Conservation (phyloP, 2,113 vertebrate species). For the Phalacrocorax brasilianus region DNA sequence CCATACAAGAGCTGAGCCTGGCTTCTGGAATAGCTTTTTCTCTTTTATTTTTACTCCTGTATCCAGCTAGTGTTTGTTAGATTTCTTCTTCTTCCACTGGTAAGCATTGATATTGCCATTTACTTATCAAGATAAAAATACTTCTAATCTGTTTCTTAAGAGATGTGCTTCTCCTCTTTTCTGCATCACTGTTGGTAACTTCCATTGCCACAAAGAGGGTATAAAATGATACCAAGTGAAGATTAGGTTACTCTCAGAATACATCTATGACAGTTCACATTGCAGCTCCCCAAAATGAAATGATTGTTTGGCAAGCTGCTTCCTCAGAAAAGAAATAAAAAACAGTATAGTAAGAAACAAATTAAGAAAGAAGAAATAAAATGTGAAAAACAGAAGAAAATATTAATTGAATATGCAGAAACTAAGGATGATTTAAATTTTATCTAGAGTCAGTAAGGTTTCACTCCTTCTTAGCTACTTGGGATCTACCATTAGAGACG, state of each 20-base stretch:
- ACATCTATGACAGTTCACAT: not conserved
- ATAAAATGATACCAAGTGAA: not conserved
- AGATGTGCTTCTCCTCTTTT: not conserved
- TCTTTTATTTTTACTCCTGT: not conserved
- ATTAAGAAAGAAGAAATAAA: not conserved
- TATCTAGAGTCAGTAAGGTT: not conserved
- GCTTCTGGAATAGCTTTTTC: not conserved
- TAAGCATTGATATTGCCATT: not conserved
- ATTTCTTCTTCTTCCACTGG: not conserved
- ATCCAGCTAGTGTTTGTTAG: not conserved
- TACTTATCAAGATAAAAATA: not conserved
- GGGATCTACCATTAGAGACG: not conserved
- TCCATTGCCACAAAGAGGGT: not conserved
- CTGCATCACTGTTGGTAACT: not conserved
- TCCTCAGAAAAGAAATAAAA: not conserved
- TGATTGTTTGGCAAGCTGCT: not conserved
- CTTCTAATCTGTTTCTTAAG: not conserved
- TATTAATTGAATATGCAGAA: not conserved
- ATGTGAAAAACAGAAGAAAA: not conserved
- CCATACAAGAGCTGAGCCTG: not conserved
- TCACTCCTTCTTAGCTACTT: not conserved
- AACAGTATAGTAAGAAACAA: not conserved
- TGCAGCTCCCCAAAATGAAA: not conserved
- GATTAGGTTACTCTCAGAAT: not conserved
- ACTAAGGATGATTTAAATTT: not conserved